Conservation (phyloP, 2,113 vertebrate genomes). For the Odocoileus virginianus region DNA sequence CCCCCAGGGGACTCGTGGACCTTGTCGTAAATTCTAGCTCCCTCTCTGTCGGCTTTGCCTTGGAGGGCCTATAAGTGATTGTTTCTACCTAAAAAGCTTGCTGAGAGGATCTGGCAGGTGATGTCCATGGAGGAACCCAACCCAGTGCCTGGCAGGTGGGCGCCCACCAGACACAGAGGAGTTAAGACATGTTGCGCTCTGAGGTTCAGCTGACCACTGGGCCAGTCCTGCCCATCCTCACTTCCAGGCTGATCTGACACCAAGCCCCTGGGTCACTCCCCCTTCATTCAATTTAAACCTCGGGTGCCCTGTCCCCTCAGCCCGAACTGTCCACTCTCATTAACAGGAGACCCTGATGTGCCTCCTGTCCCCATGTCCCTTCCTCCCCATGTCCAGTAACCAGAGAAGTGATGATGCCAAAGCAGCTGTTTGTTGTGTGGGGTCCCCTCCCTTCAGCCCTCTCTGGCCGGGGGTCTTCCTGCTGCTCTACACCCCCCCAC, state of each 20-base stretch:
- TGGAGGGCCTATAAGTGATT: not conserved
- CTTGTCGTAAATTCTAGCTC: not conserved
- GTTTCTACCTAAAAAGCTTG: not conserved
- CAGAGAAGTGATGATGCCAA: not conserved
- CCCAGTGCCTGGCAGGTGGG: not conserved
- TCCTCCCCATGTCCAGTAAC: not conserved
- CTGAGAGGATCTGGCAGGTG: not conserved
- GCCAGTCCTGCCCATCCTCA: not conserved
- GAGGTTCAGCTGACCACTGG: not conserved
- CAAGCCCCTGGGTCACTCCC: not conserved
- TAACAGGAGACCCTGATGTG: not conserved
- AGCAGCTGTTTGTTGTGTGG: rapidly evolving
- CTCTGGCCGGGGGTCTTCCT: not conserved
- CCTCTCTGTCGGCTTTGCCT: not conserved
- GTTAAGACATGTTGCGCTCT: rapidly evolving
- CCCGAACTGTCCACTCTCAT: not conserved
- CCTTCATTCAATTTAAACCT: not conserved
- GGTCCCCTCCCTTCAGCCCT: rapidly evolving
- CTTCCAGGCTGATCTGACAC: not conserved
- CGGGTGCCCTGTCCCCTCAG: not conserved
- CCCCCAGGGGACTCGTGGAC: not conserved
- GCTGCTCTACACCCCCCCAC: not conserved
- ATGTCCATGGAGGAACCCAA: not conserved
- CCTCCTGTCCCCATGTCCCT: not conserved
- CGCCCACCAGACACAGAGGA: rapidly evolving